Conservation (phyloP, 2,113 vertebrate genomes). For the Cynocephalus volans region DNA sequence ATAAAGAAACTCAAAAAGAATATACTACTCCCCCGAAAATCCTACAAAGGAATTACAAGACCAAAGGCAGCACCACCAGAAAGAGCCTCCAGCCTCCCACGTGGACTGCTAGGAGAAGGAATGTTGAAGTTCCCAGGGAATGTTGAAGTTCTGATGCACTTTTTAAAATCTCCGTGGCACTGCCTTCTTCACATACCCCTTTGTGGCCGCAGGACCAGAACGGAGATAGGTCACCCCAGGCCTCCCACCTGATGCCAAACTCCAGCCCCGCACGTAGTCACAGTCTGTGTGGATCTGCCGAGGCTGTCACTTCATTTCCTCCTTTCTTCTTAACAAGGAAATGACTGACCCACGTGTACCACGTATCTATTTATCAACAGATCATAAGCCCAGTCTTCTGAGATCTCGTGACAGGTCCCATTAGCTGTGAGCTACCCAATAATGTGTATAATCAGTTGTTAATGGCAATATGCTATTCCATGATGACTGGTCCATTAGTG, state of each 20-base stretch:
- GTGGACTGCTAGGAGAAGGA: neutral
- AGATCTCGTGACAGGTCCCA: conserved; percentile 86
- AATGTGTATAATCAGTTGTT: conserved; percentile 86
- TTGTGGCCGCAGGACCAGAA: neutral
- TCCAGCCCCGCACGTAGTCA: neutral
- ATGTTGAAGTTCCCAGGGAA: neutral
- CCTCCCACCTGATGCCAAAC: neutral
- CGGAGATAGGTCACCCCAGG: neutral
- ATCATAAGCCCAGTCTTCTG: conserved; percentile 84
- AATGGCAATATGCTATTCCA: conserved; percentile 80
- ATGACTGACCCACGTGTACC: conserved; percentile 83
- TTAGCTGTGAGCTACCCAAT: conserved; percentile 84
- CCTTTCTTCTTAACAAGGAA: conserved; percentile 79
- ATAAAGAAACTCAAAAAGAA: neutral
- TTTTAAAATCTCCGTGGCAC: neutral
- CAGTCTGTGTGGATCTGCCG: neutral
- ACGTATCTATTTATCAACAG: conserved; percentile 83
- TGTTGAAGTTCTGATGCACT: neutral
- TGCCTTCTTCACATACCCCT: neutral
- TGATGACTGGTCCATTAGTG: conserved; percentile 79
- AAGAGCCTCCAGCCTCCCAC: neutral
- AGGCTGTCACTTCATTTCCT: conserved; percentile 76
- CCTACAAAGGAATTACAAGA: neutral
- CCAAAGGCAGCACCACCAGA: neutral
- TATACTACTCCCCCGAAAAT: neutral